These are phyloP conservation scores for Axea sp. DNA, from an alignment of 2,888 invertebrate species.

Conservation along the genomic window DNA sequence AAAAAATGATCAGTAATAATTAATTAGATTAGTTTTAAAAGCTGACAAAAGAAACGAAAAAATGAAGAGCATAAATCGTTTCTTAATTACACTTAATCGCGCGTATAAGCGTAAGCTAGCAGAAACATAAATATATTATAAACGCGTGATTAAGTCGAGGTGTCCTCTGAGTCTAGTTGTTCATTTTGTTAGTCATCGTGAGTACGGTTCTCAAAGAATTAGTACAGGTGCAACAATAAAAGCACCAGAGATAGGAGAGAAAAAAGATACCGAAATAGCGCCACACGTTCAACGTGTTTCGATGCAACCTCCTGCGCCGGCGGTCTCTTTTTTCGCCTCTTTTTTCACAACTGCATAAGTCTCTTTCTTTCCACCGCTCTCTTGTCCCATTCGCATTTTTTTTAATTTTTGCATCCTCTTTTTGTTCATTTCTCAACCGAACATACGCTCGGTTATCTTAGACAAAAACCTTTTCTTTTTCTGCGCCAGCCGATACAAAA, in stretches of 20 bases:
- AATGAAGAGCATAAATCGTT: conserved; percentile 17
- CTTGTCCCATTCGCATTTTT: conserved; percentile 5
- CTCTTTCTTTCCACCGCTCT: conserved; percentile 48
- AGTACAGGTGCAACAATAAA: conserved; percentile 78
- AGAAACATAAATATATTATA: conserved; percentile 55
- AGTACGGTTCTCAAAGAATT: conserved; percentile 72
- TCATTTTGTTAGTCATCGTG: conserved; percentile 56
- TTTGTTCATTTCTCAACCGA: conserved; percentile 20
- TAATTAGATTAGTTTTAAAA: no score
- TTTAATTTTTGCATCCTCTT: neutral
- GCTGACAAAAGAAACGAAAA: neutral
- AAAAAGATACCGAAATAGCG: conserved; percentile 76
- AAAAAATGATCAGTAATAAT: no score
- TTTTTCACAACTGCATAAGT: conserved; percentile 50
- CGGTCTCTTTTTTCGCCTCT: conserved; percentile 69
- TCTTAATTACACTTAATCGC: conserved; percentile 41
- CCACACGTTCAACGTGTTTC: conserved; percentile 79
- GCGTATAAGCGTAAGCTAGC: conserved; percentile 22
- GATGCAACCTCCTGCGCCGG: conserved; percentile 77
- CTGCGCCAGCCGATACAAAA: conserved; percentile 9
- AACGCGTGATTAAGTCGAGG: conserved; percentile 60
- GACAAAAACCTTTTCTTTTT: conserved; percentile 28
- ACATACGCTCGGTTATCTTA: conserved; percentile 47
- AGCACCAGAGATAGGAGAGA: conserved; percentile 71
- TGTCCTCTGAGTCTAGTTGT: conserved; percentile 36